Conservation (phyloP, 2,797 vertebrate genomes). For the Onychomys leucogaster region DNA sequence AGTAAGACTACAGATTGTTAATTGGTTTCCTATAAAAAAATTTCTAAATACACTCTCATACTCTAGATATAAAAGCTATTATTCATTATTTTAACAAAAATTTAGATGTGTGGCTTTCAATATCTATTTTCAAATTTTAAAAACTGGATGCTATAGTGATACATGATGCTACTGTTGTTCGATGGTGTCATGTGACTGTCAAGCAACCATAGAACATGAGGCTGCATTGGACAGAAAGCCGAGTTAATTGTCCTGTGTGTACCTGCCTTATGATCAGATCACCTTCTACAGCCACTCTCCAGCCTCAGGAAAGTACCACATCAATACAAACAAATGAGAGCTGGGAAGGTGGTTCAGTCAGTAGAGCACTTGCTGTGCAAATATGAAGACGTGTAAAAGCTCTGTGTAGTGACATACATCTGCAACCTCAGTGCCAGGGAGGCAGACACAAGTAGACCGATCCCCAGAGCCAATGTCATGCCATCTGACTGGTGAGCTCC, state of each 20-base stretch:
- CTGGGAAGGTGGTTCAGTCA: background rate
- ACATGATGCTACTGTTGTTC: fast-evolving
- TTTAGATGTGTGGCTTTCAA: background rate
- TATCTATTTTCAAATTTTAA: background rate
- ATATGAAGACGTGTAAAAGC: too few relatives aligned
- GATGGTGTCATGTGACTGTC: background rate
- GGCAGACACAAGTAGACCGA: background rate
- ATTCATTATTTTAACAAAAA: constrained; percentile 38
- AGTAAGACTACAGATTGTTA: background rate
- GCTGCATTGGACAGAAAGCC: background rate
- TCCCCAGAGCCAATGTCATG: too few relatives aligned
- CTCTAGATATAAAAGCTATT: background rate
- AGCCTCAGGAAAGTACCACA: background rate
- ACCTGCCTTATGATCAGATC: background rate
- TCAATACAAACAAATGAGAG: background rate
- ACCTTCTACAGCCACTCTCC: background rate
- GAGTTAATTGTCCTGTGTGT: background rate
- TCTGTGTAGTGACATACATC: background rate
- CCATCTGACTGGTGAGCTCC: background rate
- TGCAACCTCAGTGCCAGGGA: background rate
- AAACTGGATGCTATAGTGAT: background rate
- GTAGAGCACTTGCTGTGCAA: background rate
- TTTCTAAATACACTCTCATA: background rate
- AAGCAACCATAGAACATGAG: background rate
- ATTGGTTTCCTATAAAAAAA: background rate